phyloP scores from a whole-genome alignment of 2,113 vertebrate species.

The Leptodactylus fuscus region DNA sequence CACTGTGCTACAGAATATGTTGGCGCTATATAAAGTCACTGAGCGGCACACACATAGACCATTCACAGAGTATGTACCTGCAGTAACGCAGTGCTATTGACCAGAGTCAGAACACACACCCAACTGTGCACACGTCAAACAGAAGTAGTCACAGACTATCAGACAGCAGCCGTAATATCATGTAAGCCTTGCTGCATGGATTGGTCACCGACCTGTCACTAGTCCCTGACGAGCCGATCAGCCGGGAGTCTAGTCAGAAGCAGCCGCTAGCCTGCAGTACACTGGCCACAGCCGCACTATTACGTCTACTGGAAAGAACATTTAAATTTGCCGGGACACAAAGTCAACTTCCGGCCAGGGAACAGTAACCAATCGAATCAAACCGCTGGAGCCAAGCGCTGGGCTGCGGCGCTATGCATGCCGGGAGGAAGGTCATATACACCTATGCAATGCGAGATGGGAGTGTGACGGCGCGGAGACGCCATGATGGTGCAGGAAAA shows the following conservation, averaged over 20 bases:
- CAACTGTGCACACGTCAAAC: no score
- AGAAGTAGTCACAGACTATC: no score
- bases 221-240: neutral
- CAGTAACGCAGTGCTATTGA: no score
- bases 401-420: neutral
- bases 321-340: conserved; percentile 56
- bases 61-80: no score
- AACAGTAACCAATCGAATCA: conserved; percentile 28
- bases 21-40: no score
- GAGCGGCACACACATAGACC: no score
- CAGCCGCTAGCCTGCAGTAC: neutral
- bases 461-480: neutral
- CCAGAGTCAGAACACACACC: no score
- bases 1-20: no score
- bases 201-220: neutral
- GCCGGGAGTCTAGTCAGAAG: neutral
- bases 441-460: neutral
- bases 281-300: no score
- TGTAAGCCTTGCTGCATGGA: neutral
- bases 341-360: conserved; percentile 28
- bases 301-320: neutral
- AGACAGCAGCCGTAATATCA: neutral
- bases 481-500: conserved; percentile 1
- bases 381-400: neutral
- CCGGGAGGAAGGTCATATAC: conserved; percentile 41